Percentiles rank a stretch among this genome's conserved stretches.
Evolutionary conservation across 2,888 invertebrate species (phyloP).

Genomic region (Conomelus anceps): DNA sequence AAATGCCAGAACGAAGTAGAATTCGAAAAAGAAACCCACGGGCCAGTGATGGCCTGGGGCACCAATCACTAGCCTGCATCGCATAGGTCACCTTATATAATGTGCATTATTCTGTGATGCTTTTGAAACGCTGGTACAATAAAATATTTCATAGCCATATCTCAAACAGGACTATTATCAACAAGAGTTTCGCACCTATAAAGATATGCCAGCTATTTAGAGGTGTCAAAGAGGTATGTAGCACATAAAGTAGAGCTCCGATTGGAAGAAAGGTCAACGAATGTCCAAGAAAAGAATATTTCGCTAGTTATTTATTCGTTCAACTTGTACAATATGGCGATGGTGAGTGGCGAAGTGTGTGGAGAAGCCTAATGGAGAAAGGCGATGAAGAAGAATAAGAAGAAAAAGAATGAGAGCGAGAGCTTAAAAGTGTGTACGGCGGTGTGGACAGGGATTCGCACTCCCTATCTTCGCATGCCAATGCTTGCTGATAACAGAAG

Average conservation of each 20-base stretch:
- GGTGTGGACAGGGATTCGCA: slow-evolving; percentile 10
- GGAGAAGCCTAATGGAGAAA: neutral
- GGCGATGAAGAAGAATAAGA: neutral
- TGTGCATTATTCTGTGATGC: neutral
- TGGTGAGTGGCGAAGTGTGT: neutral
- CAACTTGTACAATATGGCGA: neutral
- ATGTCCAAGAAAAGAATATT: neutral
- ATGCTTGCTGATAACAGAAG: neutral
- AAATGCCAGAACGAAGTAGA: neutral
- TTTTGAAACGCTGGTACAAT: neutral
- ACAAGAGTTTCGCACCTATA: neutral
- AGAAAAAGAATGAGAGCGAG: no score
- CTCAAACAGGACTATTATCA: neutral
- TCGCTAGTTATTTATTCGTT: neutral
- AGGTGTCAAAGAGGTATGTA: neutral
- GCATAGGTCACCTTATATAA: neutral
- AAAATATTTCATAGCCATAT: neutral
- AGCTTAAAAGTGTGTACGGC: no score
- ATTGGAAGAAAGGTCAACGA: neutral
- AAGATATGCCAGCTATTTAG: neutral
- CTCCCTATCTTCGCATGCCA: neutral
- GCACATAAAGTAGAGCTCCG: neutral
- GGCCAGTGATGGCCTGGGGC: neutral
- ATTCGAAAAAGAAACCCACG: neutral
- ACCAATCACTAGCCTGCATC: neutral